Percentiles rank a stretch among this genome's conserved stretches.
Conservation (phyloP, 23 tunicate species). For the Styela plicata region DNA sequence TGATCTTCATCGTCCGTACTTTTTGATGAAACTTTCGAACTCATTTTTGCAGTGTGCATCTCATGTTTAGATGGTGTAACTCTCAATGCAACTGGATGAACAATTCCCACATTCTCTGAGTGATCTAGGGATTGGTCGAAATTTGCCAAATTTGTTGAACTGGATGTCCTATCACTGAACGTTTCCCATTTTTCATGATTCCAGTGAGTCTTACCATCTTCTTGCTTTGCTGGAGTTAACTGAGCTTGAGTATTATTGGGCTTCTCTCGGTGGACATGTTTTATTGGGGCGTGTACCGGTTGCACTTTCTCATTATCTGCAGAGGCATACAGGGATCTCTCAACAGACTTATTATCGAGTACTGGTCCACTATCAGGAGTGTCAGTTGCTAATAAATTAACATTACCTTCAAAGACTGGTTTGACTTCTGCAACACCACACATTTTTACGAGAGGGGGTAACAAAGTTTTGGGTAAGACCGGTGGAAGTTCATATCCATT, state of each 20-base stretch:
- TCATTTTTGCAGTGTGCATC: conserved; percentile 40
- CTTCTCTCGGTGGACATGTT: neutral
- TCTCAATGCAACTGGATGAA: conserved; percentile 70
- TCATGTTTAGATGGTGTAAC: conserved; percentile 63
- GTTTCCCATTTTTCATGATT: conserved; percentile 80
- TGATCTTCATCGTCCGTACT: conserved; percentile 30
- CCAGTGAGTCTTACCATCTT: neutral
- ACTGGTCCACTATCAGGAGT: neutral
- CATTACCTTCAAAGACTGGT: neutral
- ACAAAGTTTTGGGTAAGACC: conserved; percentile 59
- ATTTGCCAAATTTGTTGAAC: conserved; percentile 84
- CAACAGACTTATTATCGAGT: neutral
- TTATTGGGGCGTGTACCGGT: neutral
- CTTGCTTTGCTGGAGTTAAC: neutral
- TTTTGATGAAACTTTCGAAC: conserved; percentile 6
- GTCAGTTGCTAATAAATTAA: neutral
- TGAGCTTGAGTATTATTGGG: neutral
- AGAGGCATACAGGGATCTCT: neutral
- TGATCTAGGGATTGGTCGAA: conserved; percentile 55
- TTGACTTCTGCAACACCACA: neutral
- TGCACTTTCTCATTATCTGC: neutral
- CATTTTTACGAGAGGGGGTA: conserved; percentile 31
- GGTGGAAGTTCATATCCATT: conserved; percentile 91
- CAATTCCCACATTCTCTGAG: neutral
- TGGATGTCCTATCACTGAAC: conserved; percentile 83